phyloP scores from a whole-genome alignment of 2,888 invertebrate genomes.

The Formica aserva region DNA sequence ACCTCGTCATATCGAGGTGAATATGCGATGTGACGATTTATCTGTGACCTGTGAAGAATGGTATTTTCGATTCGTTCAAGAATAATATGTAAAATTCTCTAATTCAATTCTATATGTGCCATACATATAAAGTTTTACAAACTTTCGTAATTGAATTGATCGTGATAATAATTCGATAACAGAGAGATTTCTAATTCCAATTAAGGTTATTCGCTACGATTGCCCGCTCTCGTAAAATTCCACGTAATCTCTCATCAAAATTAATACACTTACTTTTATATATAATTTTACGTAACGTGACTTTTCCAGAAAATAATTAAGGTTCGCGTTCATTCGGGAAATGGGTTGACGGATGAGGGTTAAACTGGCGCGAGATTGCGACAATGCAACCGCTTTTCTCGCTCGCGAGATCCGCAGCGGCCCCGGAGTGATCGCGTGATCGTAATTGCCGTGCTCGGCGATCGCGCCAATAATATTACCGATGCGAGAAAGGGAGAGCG shows the following conservation, averaged over 20 bases:
- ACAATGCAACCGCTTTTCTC: conserved; percentile 39
- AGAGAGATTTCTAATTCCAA: conserved; percentile 9
- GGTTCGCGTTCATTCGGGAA: conserved; percentile 43
- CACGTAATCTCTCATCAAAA: conserved; percentile 22
- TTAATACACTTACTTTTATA: not conserved
- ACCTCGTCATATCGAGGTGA: conserved; percentile 20
- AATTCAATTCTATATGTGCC: not conserved
- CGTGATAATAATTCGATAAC: conserved; percentile 12
- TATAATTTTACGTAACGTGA: conserved; percentile 27
- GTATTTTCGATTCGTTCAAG: conserved; percentile 5
- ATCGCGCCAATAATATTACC: conserved; percentile 50
- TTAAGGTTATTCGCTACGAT: not conserved
- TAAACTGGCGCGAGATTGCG: conserved; percentile 42
- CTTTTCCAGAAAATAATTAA: conserved; percentile 52
- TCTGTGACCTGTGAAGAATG: conserved; percentile 43
- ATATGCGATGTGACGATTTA: conserved; percentile 42
- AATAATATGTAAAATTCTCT: not conserved
- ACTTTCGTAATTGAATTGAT: conserved; percentile 1
- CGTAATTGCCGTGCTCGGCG: conserved; percentile 47
- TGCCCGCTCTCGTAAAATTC: not conserved
- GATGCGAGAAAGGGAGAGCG: conserved; percentile 8
- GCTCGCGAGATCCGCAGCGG: conserved; percentile 39
- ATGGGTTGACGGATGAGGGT: conserved; percentile 49
- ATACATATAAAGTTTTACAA: not conserved
- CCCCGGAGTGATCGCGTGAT: conserved; percentile 40